These are phyloP conservation scores for Theonella swinhoei DNA, from an alignment of 37 sponge, comb jelly and placozoan genomes.

Conservation along the genomic window DNA sequence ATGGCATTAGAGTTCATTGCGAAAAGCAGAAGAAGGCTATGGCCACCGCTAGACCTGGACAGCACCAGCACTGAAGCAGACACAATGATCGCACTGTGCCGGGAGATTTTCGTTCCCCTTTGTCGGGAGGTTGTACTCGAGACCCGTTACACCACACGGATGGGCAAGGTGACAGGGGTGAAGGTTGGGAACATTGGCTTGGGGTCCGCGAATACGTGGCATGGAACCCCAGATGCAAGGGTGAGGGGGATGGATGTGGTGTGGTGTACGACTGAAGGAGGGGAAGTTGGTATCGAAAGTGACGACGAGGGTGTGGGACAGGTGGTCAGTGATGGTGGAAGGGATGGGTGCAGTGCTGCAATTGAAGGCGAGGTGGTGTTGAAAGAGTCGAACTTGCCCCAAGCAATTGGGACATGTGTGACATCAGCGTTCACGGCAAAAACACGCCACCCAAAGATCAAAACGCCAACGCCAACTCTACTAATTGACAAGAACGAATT, in stretches of 20 bases:
- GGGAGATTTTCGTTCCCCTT: not conserved
- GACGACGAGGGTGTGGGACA: not conserved
- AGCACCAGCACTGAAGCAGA: conserved; percentile 3
- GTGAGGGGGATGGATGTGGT: not conserved
- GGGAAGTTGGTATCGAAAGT: not conserved
- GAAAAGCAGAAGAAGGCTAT: not conserved
- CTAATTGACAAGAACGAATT: conserved; percentile 1
- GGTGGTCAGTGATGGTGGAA: not conserved
- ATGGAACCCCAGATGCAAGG: conserved; percentile 17
- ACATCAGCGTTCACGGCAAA: conserved; percentile 2
- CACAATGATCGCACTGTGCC: conserved; percentile 1
- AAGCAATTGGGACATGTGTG: conserved; percentile 5
- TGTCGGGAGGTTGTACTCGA: not conserved
- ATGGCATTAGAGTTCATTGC: conserved; percentile 10
- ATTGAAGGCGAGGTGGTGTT: conserved; percentile 5
- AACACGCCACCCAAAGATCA: not conserved
- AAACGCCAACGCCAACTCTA: not conserved
- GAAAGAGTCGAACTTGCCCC: conserved; percentile 2
- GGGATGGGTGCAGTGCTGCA: not conserved
- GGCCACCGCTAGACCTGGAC: not conserved
- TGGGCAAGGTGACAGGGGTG: not conserved
- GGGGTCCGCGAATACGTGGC: conserved; percentile 3
- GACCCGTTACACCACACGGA: not conserved
- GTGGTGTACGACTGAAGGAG: not conserved
- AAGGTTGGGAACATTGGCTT: conserved; percentile 3